Evolutionary conservation across 2,113 vertebrate genomes (phyloP).

Genomic region (Calyptommatus sinebrachiatus): DNA sequence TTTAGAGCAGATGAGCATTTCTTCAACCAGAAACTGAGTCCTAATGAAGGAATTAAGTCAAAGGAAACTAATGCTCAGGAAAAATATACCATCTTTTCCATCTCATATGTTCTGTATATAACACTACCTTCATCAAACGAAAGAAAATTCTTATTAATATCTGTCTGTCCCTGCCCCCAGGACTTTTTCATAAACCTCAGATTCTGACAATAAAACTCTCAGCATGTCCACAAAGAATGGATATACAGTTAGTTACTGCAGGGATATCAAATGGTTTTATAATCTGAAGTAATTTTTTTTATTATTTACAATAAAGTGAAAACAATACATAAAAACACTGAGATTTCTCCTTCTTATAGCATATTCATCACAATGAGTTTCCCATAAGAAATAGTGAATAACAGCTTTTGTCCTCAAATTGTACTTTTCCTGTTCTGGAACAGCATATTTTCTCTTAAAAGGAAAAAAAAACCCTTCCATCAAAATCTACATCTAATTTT

Average conservation of each 20-base stretch:
- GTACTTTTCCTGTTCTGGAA: slow-evolving; percentile 2
- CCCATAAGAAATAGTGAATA: background rate
- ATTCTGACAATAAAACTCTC: too few species aligned
- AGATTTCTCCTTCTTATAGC: background rate
- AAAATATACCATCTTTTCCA: too few species aligned
- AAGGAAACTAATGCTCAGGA: too few species aligned
- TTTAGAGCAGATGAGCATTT: background rate
- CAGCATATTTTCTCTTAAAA: background rate
- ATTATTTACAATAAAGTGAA: background rate
- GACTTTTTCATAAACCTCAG: too few species aligned
- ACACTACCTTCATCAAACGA: too few species aligned
- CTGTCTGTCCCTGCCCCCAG: too few species aligned
- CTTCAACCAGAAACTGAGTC: background rate
- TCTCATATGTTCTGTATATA: too few species aligned
- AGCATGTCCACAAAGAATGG: too few species aligned
- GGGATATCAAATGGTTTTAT: background rate
- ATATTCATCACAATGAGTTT: background rate
- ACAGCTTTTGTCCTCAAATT: slow-evolving; percentile 2
- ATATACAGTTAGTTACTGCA: background rate
- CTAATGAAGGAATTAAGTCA: too few species aligned
- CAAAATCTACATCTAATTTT: background rate
- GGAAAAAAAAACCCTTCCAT: background rate
- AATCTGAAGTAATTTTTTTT: too few species aligned
- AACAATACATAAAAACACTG: background rate
- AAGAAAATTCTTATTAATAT: background rate